phyloP scores from a whole-genome alignment of 2,797 vertebrate genomes.

The Parauchenoglanis ngamensis region DNA sequence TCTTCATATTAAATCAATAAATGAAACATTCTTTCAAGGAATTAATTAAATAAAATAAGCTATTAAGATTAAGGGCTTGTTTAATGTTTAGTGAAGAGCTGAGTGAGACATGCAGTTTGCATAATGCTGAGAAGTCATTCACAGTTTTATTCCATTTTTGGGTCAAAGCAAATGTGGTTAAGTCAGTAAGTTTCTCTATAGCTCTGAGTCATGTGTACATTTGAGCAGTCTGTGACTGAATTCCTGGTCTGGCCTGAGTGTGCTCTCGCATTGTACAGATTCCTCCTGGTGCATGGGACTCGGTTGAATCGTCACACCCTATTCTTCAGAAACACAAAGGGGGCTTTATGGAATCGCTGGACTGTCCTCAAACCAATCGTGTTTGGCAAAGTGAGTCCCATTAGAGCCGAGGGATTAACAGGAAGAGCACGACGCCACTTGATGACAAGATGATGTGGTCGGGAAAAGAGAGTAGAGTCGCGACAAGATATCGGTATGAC shows the following conservation, averaged over 20 bases:
- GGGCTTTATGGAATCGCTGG: conserved; percentile 56
- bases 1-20: not conserved
- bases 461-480: conserved; percentile 21
- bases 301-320: conserved; percentile 47
- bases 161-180: not conserved
- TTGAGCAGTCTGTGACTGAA: not conserved
- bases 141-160: too few species aligned
- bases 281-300: conserved; percentile 56
- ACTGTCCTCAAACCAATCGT: conserved; percentile 63
- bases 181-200: not conserved
- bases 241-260: conserved; percentile 27
- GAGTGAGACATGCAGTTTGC: not conserved
- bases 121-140: not conserved
- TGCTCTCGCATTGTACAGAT: conserved; percentile 56
- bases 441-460: conserved; percentile 57
- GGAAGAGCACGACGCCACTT: conserved; percentile 50
- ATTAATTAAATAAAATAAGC: not conserved
- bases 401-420: conserved; percentile 59
- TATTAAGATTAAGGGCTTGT: not conserved
- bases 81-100: not conserved
- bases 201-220: not conserved
- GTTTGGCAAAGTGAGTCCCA: conserved; percentile 62
- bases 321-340: conserved; percentile 58
- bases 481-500: not conserved
- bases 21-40: not conserved